These are phyloP conservation scores for Delichon dasypus DNA, from an alignment of 2,797 vertebrate species.

Conservation along the genomic window DNA sequence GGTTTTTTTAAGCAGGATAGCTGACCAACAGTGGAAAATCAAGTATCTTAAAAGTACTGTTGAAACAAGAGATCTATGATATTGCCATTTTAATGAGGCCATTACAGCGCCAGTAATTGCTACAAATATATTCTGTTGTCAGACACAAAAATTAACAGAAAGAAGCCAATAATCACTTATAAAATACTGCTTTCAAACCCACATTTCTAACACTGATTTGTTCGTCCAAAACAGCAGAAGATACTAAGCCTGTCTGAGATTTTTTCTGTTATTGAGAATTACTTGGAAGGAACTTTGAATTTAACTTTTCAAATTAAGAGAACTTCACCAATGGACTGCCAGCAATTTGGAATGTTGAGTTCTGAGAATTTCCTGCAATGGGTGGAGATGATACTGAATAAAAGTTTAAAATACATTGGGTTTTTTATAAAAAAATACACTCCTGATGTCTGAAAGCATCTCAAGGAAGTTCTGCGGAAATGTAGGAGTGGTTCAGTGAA, in stretches of 20 bases:
- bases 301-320: not conserved
- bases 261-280: not conserved
- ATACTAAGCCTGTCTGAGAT: not conserved
- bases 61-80: not conserved
- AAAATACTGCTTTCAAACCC: not conserved
- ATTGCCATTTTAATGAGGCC: not conserved
- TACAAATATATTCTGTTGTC: conserved; percentile 46
- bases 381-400: not conserved
- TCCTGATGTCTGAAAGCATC: not conserved
- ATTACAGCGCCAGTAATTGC: not conserved
- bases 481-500: not conserved
- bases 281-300: not conserved
- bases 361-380: not conserved
- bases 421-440: not conserved
- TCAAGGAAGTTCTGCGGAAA: not conserved
- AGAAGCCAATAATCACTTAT: not conserved
- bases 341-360: not conserved
- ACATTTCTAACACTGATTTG: not conserved
- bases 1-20: not conserved
- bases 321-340: not conserved
- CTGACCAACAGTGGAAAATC: not conserved
- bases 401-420: not conserved
- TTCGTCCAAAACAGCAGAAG: not conserved
- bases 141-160: not conserved
- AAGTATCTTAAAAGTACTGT: not conserved